A percentile compares a stretch with the other conserved stretches of the same genome.
Evolutionary conservation across 2,888 invertebrate species (phyloP).

Genomic region (Acanthopleura granulata): DNA sequence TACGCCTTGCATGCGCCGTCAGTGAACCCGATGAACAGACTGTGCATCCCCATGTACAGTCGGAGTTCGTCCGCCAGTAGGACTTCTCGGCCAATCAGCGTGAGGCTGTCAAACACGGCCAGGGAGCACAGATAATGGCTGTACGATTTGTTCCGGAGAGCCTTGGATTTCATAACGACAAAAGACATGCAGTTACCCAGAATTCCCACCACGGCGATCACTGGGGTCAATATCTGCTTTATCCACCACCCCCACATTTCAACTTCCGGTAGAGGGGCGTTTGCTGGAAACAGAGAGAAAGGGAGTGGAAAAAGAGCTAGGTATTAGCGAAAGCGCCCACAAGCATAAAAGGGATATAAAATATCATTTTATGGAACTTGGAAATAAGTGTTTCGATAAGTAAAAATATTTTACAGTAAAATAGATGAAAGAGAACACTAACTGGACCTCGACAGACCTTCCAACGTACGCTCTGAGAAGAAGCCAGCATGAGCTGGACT

Average conservation of each 20-base stretch:
- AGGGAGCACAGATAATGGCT: slow-evolving; percentile 40
- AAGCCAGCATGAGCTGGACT: too few relatives aligned
- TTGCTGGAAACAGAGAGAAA: background rate
- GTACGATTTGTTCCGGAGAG: slow-evolving; percentile 38
- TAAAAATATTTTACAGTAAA: too few relatives aligned
- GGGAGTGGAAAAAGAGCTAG: background rate
- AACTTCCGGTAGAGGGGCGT: background rate
- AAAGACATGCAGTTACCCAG: slow-evolving; percentile 38
- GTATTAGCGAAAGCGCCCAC: too few relatives aligned
- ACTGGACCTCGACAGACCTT: too few relatives aligned
- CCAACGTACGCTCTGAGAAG: too few relatives aligned
- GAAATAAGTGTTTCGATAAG: too few relatives aligned
- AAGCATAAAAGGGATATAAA: too few relatives aligned
- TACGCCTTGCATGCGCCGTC: slow-evolving; percentile 38
- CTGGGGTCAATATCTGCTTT: slow-evolving; percentile 35
- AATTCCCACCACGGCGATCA: slow-evolving; percentile 33
- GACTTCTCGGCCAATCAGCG: slow-evolving; percentile 25
- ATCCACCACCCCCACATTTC: slow-evolving; percentile 40
- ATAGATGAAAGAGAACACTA: too few relatives aligned
- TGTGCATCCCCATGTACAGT: background rate
- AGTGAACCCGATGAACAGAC: slow-evolving; percentile 24
- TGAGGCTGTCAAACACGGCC: slow-evolving; percentile 41
- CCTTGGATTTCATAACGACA: slow-evolving; percentile 35
- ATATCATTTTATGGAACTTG: too few relatives aligned
- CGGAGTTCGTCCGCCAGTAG: background rate